Conservation (phyloP, 2,113 vertebrate species). For the zebrafish (Danio rerio) region DNA sequence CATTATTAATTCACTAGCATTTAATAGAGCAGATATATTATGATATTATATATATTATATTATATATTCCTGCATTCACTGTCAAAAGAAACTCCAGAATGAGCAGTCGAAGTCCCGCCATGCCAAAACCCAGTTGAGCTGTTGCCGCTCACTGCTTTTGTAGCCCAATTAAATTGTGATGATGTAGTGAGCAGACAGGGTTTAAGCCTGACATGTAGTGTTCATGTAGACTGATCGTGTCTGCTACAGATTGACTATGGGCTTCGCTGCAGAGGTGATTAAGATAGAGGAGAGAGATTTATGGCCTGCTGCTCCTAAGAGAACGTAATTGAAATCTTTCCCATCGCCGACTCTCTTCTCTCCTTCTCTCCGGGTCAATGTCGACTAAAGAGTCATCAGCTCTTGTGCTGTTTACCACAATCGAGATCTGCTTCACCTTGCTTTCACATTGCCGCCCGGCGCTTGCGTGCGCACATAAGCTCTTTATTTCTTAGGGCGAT, state of each 20-base stretch:
- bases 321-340: constrained; percentile 45
- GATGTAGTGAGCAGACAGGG: constrained; percentile 27
- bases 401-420: constrained; percentile 28
- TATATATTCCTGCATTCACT: neutral
- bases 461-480: constrained; percentile 29
- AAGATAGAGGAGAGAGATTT: constrained; percentile 40
- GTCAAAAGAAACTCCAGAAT: neutral
- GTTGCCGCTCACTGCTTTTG: neutral
- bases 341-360: constrained; percentile 11
- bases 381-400: constrained; percentile 8
- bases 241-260: constrained; percentile 34
- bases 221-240: constrained; percentile 36
- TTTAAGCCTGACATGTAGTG: constrained; percentile 39
- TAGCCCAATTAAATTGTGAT: constrained; percentile 43
- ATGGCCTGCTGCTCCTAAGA: constrained; percentile 35
- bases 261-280: constrained; percentile 36
- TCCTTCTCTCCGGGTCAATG: constrained; percentile 31
- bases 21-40: neutral
- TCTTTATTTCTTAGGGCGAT: constrained; percentile 48
- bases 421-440: constrained; percentile 42
- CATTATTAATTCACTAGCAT: neutral
- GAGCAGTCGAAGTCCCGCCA: neutral
- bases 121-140: neutral
- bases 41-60: too few relatives aligned
- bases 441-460: constrained; percentile 38